Percentiles rank a stretch among this genome's conserved stretches.
Evolutionary conservation across 2,888 invertebrate species (phyloP).

Genomic region (Spilarctia lutea): DNA sequence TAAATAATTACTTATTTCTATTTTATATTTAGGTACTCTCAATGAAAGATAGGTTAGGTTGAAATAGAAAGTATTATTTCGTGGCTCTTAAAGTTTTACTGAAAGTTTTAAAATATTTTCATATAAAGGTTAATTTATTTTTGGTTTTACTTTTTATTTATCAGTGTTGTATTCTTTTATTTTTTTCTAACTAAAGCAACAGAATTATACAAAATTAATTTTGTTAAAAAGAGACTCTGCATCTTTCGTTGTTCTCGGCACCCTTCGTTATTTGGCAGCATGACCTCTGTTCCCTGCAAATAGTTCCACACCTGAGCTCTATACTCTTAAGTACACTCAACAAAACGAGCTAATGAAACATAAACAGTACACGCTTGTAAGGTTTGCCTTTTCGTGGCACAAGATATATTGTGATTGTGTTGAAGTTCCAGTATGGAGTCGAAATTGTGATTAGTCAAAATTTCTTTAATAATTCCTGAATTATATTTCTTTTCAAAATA

Average conservation of each 20-base stretch:
- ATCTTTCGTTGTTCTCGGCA: slow-evolving; percentile 54
- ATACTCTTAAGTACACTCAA: slow-evolving; percentile 53
- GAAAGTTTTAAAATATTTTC: too few species aligned
- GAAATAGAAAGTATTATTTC: too few species aligned
- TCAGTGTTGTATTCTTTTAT: neutral
- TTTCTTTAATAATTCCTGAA: too few species aligned
- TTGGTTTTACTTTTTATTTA: too few species aligned
- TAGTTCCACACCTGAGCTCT: slow-evolving; percentile 77
- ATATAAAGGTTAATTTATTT: too few species aligned
- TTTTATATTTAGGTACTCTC: too few species aligned
- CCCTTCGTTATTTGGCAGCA: slow-evolving; percentile 75
- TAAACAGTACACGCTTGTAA: slow-evolving; percentile 43
- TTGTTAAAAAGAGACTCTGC: slow-evolving; percentile 47
- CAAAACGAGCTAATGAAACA: slow-evolving; percentile 55
- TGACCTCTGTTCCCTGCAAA: slow-evolving; percentile 74
- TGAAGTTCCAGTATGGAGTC: neutral
- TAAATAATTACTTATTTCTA: too few species aligned
- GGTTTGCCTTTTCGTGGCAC: slow-evolving; percentile 26
- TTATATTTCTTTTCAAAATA: too few species aligned
- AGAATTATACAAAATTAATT: neutral
- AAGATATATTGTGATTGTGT: neutral
- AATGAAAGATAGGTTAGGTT: too few species aligned
- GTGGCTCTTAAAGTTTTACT: too few species aligned
- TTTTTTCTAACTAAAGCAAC: neutral
- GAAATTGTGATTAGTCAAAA: neutral